phyloP scores from a whole-genome alignment of 92 coral and sea anemone genomes.

The Siderastrea radians region DNA sequence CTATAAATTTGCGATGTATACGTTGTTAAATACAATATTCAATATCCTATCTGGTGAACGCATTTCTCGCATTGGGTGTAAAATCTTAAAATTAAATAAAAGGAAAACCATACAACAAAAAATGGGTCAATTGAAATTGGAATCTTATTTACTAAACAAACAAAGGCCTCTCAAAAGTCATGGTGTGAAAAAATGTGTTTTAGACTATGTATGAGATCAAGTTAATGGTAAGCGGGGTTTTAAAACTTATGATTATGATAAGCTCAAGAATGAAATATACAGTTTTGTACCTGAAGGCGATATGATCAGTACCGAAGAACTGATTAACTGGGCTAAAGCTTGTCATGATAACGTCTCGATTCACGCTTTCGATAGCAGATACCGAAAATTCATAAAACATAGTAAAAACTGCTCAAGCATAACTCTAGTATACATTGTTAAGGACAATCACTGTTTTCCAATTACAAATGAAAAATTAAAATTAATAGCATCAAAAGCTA shows the following conservation, averaged over 20 bases:
- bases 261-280: constrained; percentile 36
- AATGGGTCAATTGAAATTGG: constrained; percentile 38
- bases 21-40: neutral
- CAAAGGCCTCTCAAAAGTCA: constrained; percentile 16
- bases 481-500: constrained; percentile 36
- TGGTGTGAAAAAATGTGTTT: constrained; percentile 41
- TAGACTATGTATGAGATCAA: constrained; percentile 56
- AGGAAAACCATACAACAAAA: neutral
- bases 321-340: constrained; percentile 51
- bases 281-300: constrained; percentile 2
- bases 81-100: neutral
- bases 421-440: neutral
- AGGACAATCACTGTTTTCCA: constrained; percentile 53
- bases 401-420: neutral
- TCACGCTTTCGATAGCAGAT: constrained; percentile 58
- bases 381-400: constrained; percentile 37
- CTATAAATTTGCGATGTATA: constrained; percentile 9
- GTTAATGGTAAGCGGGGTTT: constrained; percentile 47
- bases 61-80: constrained; percentile 9
- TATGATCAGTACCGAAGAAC: constrained; percentile 58
- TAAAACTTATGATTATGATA: constrained; percentile 46
- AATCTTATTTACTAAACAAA: constrained; percentile 25
- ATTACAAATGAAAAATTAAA: constrained; percentile 48
- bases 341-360: constrained; percentile 33
- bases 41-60: neutral